These are phyloP conservation scores for Scolopax bukidnonensis DNA, from an alignment of 2,797 vertebrate genomes.

Conservation along the genomic window DNA sequence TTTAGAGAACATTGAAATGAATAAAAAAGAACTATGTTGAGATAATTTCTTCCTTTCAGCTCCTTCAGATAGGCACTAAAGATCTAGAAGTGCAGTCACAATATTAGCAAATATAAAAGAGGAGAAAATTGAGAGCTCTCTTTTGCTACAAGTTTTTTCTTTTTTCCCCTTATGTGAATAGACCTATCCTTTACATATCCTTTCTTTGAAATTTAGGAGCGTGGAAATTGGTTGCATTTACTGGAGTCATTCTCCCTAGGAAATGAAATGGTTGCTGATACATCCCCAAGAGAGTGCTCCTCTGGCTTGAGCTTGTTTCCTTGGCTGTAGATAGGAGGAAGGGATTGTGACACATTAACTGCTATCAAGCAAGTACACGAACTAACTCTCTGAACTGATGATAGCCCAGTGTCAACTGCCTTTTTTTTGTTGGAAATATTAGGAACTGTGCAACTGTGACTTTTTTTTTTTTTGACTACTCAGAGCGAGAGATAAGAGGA, in stretches of 20 bases:
- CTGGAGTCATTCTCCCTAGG: neutral
- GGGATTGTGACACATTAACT: neutral
- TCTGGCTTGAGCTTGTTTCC: neutral
- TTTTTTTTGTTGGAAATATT: neutral
- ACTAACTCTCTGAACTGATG: neutral
- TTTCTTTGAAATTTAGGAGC: neutral
- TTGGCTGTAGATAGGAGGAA: neutral
- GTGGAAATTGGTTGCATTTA: neutral
- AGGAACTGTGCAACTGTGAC: neutral
- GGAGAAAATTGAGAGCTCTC: neutral
- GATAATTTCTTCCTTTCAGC: neutral
- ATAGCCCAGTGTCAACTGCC: neutral
- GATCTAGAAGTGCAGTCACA: neutral
- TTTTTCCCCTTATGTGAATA: neutral
- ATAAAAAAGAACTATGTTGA: neutral
- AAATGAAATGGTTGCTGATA: neutral
- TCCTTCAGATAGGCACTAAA: neutral
- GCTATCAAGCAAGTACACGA: accelerated
- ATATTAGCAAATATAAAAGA: neutral
- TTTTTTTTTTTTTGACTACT: neutral
- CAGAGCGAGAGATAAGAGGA: neutral
- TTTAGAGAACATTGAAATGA: constrained; percentile 3
- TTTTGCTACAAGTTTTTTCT: neutral
- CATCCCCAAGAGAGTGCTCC: neutral
- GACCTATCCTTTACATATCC: neutral